Base-by-base conservation (phyloP, 1,140 invertebrate genomes). In the Trachelipus rathkii region DNA sequence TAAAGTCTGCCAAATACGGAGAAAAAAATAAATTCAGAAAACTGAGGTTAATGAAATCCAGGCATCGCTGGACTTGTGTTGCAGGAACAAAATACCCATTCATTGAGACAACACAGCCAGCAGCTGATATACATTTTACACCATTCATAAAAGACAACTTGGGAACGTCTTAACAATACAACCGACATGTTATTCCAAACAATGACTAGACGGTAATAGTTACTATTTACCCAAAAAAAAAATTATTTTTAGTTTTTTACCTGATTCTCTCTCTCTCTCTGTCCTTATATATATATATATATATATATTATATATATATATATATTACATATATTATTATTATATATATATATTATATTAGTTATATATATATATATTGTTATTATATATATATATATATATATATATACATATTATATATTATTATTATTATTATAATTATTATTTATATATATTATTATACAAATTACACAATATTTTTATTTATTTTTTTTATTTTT, bases 121-220 rank as follows among this genome's bases (percentile, higher is more conserved):
- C 50, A 60, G 50, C 50, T 60, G 50, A 60, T 60, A 15, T 60
- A 60, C 50, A 60, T 60, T 60, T 60, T 60, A 1, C 1, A 8
- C 50, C 50, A 60, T 60, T 60, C 50, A 60, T 60, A 60, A 60
- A n/a, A 60, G 50, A 60, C 50, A 60, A 60, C 19, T 60, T 60
- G 11, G 19, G 19, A 60, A 60, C 50, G 50, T 15, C 19, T 13
- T 60, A 60, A 60, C 50, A 60, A 60, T 15, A 60, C 50, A 60
- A 60, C 50, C 50, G 33, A 33, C 33, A 33, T 33, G 33, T 33
- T 33, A 33, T 33, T 33, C 33, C 33, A 33, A 33, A 33, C 33
- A 33, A 33, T 33, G 33, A 33, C 33, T 33, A 3, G 33, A 33
- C 33, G 33, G 33, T 33, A 33, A 33, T 60, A 19, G 50, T 60